Evolutionary conservation across 2,113 vertebrate genomes (phyloP).

Genomic region (Planiliza haematocheilus): DNA sequence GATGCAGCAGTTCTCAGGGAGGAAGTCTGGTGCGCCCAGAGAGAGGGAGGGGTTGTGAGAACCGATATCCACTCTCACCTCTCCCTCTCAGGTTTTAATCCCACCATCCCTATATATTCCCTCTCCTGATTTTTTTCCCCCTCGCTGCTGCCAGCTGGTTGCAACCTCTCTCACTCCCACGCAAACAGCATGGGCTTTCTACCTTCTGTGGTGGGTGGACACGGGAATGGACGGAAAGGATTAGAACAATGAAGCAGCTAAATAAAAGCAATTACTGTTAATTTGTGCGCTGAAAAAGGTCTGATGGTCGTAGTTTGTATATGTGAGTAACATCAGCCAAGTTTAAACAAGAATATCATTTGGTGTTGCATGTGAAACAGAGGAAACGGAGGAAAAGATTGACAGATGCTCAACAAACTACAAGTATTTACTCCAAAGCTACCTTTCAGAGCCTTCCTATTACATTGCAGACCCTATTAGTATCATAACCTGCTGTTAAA

Average conservation of each 20-base stretch:
- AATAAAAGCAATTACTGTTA: background rate
- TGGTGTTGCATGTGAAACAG: too few relatives aligned
- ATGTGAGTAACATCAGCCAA: too few relatives aligned
- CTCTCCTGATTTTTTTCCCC: constrained; percentile 9
- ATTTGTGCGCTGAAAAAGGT: background rate
- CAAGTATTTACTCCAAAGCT: too few relatives aligned
- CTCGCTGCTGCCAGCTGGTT: constrained; percentile 20
- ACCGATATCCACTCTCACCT: constrained; percentile 35
- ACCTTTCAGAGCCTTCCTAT: too few relatives aligned
- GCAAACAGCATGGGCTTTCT: constrained; percentile 22
- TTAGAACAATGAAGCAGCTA: background rate
- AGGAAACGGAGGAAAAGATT: too few relatives aligned
- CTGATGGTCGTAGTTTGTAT: background rate
- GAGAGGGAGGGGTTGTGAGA: constrained; percentile 52
- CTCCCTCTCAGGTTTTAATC: constrained; percentile 45
- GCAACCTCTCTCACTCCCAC: constrained; percentile 68
- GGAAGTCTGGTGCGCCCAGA: background rate
- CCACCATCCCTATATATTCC: constrained; percentile 1
- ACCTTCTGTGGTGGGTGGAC: constrained; percentile 31
- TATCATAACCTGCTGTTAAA: too few relatives aligned
- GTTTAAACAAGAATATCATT: too few relatives aligned
- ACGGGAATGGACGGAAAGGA: constrained; percentile 14
- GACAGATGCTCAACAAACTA: too few relatives aligned
- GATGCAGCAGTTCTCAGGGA: constrained; percentile 3
- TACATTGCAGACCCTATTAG: background rate